Conservation (phyloP, 2,888 invertebrate species). For the Troglohyphantes excavatus region DNA sequence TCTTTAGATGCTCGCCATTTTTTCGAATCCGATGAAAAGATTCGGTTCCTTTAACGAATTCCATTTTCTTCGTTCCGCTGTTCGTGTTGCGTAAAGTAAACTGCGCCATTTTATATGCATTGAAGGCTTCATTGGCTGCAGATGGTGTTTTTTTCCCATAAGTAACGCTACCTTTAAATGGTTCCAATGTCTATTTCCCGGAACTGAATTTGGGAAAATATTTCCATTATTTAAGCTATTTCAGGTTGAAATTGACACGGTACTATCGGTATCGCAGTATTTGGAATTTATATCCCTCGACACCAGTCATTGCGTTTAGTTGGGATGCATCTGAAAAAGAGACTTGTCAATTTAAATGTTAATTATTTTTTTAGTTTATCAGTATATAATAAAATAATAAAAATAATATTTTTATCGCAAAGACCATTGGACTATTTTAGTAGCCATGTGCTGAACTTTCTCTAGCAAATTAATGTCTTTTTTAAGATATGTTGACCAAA, state of each 20-base stretch:
- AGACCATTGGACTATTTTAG: too few relatives aligned
- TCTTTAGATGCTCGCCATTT: neutral
- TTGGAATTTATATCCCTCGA: too few relatives aligned
- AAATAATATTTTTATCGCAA: too few relatives aligned
- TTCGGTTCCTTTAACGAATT: neutral
- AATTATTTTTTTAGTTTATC: too few relatives aligned
- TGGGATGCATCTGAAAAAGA: too few relatives aligned
- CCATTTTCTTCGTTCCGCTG: neutral
- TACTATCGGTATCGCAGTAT: too few relatives aligned
- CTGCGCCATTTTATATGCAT: slow-evolving; percentile 17
- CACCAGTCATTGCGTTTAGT: too few relatives aligned
- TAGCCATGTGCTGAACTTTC: too few relatives aligned
- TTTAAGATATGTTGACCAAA: too few relatives aligned
- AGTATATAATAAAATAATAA: too few relatives aligned
- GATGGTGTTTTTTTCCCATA: slow-evolving; percentile 16
- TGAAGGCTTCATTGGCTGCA: slow-evolving; percentile 21
- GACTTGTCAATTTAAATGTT: too few relatives aligned
- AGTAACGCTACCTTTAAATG: slow-evolving; percentile 12
- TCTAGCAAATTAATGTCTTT: too few relatives aligned
- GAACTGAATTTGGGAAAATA: neutral
- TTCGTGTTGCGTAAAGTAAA: neutral
- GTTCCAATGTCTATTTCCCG: neutral
- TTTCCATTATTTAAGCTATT: neutral
- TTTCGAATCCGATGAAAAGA: neutral
- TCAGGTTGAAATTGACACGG: neutral